Evolutionary conservation across 2,113 vertebrate genomes (phyloP).

Genomic region (Stigmatopora argus): DNA sequence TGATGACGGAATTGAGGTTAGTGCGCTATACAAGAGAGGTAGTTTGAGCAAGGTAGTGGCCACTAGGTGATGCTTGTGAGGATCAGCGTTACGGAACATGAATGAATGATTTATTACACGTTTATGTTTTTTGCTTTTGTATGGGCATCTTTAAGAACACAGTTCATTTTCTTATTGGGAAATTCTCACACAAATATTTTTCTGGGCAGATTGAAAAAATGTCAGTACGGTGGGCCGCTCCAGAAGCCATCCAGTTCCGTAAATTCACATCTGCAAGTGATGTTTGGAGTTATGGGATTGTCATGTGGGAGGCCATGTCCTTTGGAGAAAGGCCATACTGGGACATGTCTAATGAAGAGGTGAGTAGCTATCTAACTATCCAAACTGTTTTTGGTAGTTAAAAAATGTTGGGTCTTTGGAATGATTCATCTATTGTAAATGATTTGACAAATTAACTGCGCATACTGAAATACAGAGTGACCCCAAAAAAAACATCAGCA

Average conservation of each 20-base stretch:
- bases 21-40: too few species aligned
- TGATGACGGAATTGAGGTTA: too few species aligned
- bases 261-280: constrained; percentile 98
- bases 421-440: too few species aligned
- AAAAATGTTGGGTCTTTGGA: too few species aligned
- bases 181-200: constrained; percentile 46
- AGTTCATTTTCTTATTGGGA: background rate
- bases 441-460: too few species aligned
- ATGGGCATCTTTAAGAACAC: too few species aligned
- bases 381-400: background rate
- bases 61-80: too few species aligned
- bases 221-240: constrained; percentile 96
- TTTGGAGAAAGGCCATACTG: constrained; percentile 96
- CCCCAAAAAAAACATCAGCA: too few species aligned
- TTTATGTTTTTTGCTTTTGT: background rate
- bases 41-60: too few species aligned
- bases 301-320: constrained; percentile 99
- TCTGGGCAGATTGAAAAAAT: constrained; percentile 89
- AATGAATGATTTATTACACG: too few species aligned
- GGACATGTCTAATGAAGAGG: constrained; percentile 99
- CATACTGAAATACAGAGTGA: too few species aligned
- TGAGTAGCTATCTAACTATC: constrained; percentile 68
- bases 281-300: constrained; percentile 96
- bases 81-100: too few species aligned
- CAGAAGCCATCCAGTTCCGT: constrained; percentile 94